Evolutionary conservation across 2,888 invertebrate species (phyloP), one percentile per base, ranked within the genome.

Genomic region (Scrobipalpa atriplicella): DNA sequence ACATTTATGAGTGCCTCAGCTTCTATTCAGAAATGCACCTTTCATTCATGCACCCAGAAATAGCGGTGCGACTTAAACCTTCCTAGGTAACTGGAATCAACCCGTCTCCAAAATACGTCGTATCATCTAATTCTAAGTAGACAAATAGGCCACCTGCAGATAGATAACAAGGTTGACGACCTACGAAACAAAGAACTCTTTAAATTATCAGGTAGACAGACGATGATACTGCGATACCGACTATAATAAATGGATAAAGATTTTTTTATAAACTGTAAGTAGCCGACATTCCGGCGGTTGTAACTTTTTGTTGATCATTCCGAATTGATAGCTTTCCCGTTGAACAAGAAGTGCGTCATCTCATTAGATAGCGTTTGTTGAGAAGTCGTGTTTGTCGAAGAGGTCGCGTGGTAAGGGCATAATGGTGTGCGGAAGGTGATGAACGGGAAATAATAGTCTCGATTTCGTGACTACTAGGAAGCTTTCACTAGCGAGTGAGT

Each of bases 151-250:
- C 81, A 81, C 73, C 78, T 78, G 81, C 72, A 83, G 87, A n/a
- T n/a, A n/a, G n/a, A 89, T 87, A 86, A 82, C 71, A 72, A 80
- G 87, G 84, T 85, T 79, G 78, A 76, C 76, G 84, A 86, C 82
- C 86, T 76, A 69, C 73, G 71, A 75, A 77, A 83, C 81, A 86
- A 86, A 84, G 81, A 83, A 71, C 75, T 75, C 76, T 82, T 78
- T 78, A 71, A 75, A 75, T 73, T 77, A 78, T 75, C 80, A 82
- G 80, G 78, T 81, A 81, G 77, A 78, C 74, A 69, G 69, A 64
- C 67, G 66, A 72, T 69, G 66, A 68, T 54, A 43, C 61, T 56
- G 61, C 65, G 73, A 74, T 73, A 73, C 64, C 1, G 58, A 29
- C 21, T 58, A 16, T 13, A 71, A 71, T 71, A 73, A 71, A 71